phyloP scores from a whole-genome alignment of 2,113 vertebrate species.

The Plestiodon gilberti region DNA sequence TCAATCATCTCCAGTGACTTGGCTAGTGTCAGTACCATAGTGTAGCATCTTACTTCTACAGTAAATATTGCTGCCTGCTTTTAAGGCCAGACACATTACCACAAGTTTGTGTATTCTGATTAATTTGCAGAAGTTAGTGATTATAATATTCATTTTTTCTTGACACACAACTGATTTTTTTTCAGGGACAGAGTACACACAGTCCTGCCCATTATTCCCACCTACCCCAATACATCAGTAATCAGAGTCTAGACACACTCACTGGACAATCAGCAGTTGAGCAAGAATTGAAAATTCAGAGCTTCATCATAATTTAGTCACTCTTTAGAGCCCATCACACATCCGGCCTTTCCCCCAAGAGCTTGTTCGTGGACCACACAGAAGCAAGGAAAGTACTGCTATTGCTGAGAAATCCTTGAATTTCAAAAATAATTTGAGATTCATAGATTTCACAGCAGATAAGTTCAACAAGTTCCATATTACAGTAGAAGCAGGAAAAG shows the following conservation, averaged over 20 bases:
- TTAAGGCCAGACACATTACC: slow-evolving; percentile 5
- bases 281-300: background rate
- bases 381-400: background rate
- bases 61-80: background rate
- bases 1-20: background rate
- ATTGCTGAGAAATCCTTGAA: background rate
- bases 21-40: background rate
- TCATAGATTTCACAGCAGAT: background rate
- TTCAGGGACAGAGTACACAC: background rate
- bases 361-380: background rate
- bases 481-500: background rate
- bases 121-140: background rate
- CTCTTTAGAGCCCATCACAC: background rate
- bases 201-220: background rate
- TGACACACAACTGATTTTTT: background rate
- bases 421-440: background rate
- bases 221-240: background rate
- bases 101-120: background rate
- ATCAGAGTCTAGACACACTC: background rate
- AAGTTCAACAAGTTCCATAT: background rate
- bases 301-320: background rate
- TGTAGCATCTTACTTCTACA: background rate
- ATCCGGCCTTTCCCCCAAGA: background rate
- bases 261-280: background rate
- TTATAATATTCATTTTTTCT: background rate